Evolutionary conservation across 2,888 invertebrate genomes (phyloP), one percentile per base, ranked within the genome.

Genomic region (Andrena fulva): DNA sequence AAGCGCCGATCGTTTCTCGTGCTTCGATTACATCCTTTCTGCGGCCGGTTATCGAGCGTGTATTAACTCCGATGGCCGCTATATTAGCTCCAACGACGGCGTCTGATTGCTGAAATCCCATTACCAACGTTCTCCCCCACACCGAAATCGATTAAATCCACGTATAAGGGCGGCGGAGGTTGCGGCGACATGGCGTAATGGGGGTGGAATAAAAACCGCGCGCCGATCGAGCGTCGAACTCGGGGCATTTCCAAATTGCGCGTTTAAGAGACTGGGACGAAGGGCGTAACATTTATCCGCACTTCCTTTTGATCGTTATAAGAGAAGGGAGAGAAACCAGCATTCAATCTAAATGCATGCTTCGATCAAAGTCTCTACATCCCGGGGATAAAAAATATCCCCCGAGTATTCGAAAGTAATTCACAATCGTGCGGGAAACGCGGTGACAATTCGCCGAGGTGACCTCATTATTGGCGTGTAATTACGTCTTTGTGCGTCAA

Each of bases 11-110:
- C 31, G 56, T 50, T 71, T 64, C 69, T 62, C 31, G 8, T 20
- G 29, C 64, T 56, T 64, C 64, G 73, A 73, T 73, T 66, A 64
- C 56, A 62, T 71, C 60, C 54, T 42, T 71, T 72, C 54, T 2
- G 27, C 24, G 27, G n/a, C 6, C 24, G 62, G 52, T 76, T 63
- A 72, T 63, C 24, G 35, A 31, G 56, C 56, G 56, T 42, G 42
- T 64, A 64, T 64, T 72, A 63, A 48, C 73, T 77, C 56, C 29
- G n/a, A n/a, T 24, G 42, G 42, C 24, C 73, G 54, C 31, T 72
- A 48, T 31, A 33, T 56, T 33, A 56, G 16, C 59, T 33, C 2
- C 31, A 59, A 24, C 74, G 67, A 59, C 59, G 48, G 33, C 74
- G 63, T 77, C 73, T 56, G 42, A 77, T 77, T 48, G 54, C n/a